Evolutionary conservation across 2,888 invertebrate genomes (phyloP).

Genomic region (Ophioninae sp.): DNA sequence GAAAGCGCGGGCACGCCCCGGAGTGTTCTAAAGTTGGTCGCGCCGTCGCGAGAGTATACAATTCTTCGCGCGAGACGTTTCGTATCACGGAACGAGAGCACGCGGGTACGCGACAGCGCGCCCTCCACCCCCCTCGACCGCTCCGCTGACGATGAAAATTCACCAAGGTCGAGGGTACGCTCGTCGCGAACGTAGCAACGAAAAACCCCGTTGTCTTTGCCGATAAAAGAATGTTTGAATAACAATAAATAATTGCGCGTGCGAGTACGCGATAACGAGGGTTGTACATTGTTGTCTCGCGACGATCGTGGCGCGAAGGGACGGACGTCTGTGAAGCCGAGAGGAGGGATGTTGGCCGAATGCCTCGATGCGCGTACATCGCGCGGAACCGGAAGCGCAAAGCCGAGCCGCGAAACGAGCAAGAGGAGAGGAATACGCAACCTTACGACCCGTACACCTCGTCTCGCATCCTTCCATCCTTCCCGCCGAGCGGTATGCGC

Average conservation of each 20-base stretch:
- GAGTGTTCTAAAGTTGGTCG: slow-evolving; percentile 60
- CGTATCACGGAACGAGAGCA: slow-evolving; percentile 13
- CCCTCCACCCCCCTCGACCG: not conserved
- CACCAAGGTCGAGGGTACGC: slow-evolving; percentile 3
- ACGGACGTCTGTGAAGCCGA: slow-evolving; percentile 15
- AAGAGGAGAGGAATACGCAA: slow-evolving; percentile 1
- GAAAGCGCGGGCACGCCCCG: slow-evolving; percentile 58
- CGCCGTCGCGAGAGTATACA: slow-evolving; percentile 31
- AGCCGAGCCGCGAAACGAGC: slow-evolving; percentile 31
- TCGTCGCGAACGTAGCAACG: not conserved
- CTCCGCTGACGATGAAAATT: slow-evolving; percentile 33
- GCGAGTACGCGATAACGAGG: slow-evolving; percentile 17
- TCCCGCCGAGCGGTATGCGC: slow-evolving; percentile 5
- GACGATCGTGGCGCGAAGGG: slow-evolving; percentile 6
- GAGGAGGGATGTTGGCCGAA: slow-evolving; percentile 22
- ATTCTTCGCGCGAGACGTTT: slow-evolving; percentile 33
- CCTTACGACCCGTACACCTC: slow-evolving; percentile 24
- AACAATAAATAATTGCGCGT: slow-evolving; percentile 15
- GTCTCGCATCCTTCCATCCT: slow-evolving; percentile 35
- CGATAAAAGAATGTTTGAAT: slow-evolving; percentile 23
- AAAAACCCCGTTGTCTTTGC: slow-evolving; percentile 21
- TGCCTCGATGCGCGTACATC: slow-evolving; percentile 1
- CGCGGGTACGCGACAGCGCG: slow-evolving; percentile 38
- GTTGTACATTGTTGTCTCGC: slow-evolving; percentile 5
- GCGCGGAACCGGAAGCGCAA: slow-evolving; percentile 46